These are phyloP conservation scores for Penaeus chinensis DNA, from an alignment of 1,140 invertebrate genomes.

Conservation along the genomic window DNA sequence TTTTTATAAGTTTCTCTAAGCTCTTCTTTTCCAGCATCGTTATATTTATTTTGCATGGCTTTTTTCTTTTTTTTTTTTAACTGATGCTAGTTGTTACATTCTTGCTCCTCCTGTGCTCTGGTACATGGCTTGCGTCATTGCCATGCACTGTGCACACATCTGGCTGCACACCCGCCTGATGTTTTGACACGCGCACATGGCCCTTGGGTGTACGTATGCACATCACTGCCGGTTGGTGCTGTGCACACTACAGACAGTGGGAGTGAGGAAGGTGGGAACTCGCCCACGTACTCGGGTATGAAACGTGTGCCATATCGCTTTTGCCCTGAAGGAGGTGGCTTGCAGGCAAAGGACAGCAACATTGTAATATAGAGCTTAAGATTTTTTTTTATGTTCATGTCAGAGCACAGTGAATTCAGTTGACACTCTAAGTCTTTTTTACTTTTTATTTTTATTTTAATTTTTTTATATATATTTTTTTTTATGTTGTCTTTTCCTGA, in stretches of 20 bases:
- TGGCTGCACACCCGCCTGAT: slow-evolving; percentile 24
- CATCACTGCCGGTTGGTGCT: slow-evolving; percentile 32
- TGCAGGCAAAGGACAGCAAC: neutral
- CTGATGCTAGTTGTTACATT: slow-evolving; percentile 49
- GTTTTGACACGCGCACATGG: slow-evolving; percentile 31
- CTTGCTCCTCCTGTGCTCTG: slow-evolving; percentile 44
- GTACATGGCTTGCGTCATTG: slow-evolving; percentile 29
- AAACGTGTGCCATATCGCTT: slow-evolving; percentile 14
- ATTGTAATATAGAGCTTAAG: no score
- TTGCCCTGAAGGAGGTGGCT: neutral
- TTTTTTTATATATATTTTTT: no score
- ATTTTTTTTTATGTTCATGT: no score
- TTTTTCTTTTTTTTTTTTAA: slow-evolving; percentile 58
- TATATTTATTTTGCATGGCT: slow-evolving; percentile 51
- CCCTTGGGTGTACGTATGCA: slow-evolving; percentile 37
- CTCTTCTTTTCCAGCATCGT: slow-evolving; percentile 47
- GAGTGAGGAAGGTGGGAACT: slow-evolving; percentile 37
- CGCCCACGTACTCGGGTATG: slow-evolving; percentile 42
- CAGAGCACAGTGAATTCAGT: no score
- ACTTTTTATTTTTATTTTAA: no score
- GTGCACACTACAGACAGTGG: slow-evolving; percentile 47
- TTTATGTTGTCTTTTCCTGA: no score
- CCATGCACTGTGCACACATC: slow-evolving; percentile 27
- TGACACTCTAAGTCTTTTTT: neutral
- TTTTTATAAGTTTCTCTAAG: slow-evolving; percentile 29